Percentiles rank a stretch among this genome's conserved stretches.
These are phyloP conservation scores for Dermolepida albohirtum DNA, from an alignment of 2,888 invertebrate genomes.

Conservation along the genomic window DNA sequence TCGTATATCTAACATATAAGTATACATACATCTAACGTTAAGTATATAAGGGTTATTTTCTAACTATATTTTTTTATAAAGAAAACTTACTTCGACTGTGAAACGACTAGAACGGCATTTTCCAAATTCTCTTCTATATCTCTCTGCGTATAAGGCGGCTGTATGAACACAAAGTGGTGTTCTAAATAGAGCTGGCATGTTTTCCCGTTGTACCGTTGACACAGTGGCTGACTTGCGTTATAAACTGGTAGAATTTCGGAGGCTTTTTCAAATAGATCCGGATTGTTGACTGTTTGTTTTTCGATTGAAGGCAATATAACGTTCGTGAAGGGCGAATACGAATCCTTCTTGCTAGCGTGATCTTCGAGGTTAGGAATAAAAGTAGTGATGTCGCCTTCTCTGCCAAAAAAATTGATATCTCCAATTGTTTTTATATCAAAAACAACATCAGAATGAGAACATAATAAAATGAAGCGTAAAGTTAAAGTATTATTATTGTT, in stretches of 20 bases:
- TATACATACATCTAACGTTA: too few relatives aligned
- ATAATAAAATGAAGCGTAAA: too few relatives aligned
- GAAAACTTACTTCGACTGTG: slow-evolving; percentile 79
- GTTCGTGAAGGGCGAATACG: slow-evolving; percentile 48
- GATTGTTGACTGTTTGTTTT: slow-evolving; percentile 52
- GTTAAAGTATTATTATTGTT: too few relatives aligned
- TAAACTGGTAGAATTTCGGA: slow-evolving; percentile 50
- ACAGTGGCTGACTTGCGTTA: slow-evolving; percentile 70
- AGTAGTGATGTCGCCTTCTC: slow-evolving; percentile 49
- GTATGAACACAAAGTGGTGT: slow-evolving; percentile 88
- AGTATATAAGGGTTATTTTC: not conserved
- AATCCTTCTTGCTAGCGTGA: slow-evolving; percentile 43
- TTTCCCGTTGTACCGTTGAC: slow-evolving; percentile 84
- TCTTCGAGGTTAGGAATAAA: slow-evolving; percentile 43
- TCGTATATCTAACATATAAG: too few relatives aligned
- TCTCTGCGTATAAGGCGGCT: slow-evolving; percentile 81
- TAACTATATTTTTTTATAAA: not conserved
- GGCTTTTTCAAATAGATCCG: slow-evolving; percentile 46
- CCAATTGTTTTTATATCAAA: too few relatives aligned
- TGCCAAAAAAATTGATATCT: slow-evolving; percentile 27
- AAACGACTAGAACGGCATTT: slow-evolving; percentile 87
- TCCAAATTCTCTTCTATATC: slow-evolving; percentile 85
- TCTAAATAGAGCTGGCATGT: slow-evolving; percentile 84
- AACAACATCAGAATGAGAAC: not conserved
- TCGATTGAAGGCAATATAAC: slow-evolving; percentile 51